phyloP scores from a whole-genome alignment of 2,113 vertebrate species.

The Neogobius melanostomus region DNA sequence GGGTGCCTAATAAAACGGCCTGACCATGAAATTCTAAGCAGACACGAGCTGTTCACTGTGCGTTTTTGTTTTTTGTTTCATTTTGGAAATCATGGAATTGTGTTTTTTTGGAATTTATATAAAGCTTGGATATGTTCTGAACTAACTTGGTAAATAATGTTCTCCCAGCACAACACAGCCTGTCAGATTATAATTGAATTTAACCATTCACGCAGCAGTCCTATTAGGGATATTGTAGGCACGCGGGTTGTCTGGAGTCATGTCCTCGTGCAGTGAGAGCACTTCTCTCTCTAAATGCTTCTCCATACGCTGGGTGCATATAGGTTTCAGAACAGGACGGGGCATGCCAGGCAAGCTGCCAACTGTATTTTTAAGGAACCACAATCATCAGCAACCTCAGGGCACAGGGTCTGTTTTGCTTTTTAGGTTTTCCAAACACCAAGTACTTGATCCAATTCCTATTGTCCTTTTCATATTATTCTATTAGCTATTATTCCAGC shows the following conservation, averaged over 20 bases:
- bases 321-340: conserved; percentile 4
- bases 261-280: neutral
- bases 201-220: neutral
- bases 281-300: neutral
- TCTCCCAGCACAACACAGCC: neutral
- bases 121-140: neutral
- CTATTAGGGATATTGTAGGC: neutral
- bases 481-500: neutral
- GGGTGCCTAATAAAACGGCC: neutral
- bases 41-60: neutral
- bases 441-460: neutral
- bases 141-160: neutral
- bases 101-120: neutral
- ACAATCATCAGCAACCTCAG: neutral
- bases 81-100: neutral
- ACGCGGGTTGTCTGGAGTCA: neutral
- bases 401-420: neutral
- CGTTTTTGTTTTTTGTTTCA: neutral
- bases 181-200: conserved; percentile 1
- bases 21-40: neutral
- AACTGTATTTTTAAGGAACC: neutral
- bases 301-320: conserved; percentile 5
- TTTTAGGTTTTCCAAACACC: neutral
- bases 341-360: conserved; percentile 4
- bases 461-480: neutral